A percentile compares a stretch with the other conserved stretches of the same genome.
These are phyloP conservation scores for Thrips palmi DNA, from an alignment of 1,140 invertebrate genomes.

Conservation along the genomic window DNA sequence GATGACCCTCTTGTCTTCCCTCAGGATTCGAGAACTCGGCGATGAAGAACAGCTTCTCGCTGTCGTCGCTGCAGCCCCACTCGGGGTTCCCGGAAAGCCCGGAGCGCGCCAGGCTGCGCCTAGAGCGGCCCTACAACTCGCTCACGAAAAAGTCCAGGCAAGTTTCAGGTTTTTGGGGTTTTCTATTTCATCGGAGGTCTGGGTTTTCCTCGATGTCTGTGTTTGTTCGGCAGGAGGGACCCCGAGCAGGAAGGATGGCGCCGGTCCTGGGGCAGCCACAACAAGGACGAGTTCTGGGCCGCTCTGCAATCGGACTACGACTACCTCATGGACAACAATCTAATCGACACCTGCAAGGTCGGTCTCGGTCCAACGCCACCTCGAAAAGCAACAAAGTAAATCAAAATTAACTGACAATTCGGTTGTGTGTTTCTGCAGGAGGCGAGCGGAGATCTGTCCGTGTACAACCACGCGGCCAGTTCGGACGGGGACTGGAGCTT, in stretches of 20 bases:
- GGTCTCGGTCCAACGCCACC: conserved; percentile 9
- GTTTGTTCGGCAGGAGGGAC: conserved; percentile 27
- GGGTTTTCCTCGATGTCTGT: neutral
- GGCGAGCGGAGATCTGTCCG: conserved; percentile 56
- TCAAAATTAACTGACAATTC: neutral
- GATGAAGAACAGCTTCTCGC: conserved; percentile 32
- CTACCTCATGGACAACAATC: conserved; percentile 85
- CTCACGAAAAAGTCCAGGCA: conserved; percentile 40
- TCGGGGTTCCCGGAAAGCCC: conserved; percentile 28
- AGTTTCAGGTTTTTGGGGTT: conserved; percentile 8
- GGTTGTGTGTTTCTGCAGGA: conserved; percentile 35
- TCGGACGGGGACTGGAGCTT: conserved; percentile 42
- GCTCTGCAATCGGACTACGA: conserved; percentile 74
- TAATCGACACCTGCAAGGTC: conserved; percentile 72
- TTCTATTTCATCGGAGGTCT: neutral
- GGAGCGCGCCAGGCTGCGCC: conserved; percentile 26
- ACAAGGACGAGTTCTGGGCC: conserved; percentile 73
- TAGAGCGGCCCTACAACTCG: conserved; percentile 41
- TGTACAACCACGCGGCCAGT: conserved; percentile 36
- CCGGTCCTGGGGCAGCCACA: conserved; percentile 45
- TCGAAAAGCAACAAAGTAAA: neutral
- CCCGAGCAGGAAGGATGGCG: conserved; percentile 40
- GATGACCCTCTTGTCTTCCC: no score
- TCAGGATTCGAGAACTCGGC: conserved; percentile 23
- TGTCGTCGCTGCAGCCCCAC: conserved; percentile 33